Base-by-base conservation (phyloP, 1,140 invertebrate genomes). In the fruit fly (Drosophila melanogaster) region DNA sequence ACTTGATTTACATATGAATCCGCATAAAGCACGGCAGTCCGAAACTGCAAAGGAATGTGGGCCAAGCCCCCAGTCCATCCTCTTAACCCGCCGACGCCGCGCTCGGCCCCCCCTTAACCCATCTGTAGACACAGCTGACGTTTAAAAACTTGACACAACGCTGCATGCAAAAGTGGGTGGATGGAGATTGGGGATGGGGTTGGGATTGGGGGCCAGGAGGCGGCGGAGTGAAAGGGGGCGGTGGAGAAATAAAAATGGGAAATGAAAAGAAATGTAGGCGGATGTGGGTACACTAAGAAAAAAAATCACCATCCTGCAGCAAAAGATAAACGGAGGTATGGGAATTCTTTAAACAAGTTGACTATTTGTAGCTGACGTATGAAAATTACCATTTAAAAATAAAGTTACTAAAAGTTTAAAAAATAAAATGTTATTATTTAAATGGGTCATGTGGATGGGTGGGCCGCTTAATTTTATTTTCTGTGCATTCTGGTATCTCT, bases 1-100 rank as follows among this genome's bases (percentile, higher is more conserved):
- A 66, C 75, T 79, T 84, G 57, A 84, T 84, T 84, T 84, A 79
- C 80, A 84, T 84, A 79, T 64, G 80, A 84, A 84, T 84, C 54
- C 72, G 64, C 79, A 83, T 81, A 83, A 78, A 64, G 70, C 66
- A 76, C 59, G 77, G 37, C 60, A 60, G 69, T 74, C 37, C 47
- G 79, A 81, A 70, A 78, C 64, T 61, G 56, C 74, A 58, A 83
- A 71, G 64, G 79, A 84, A 84, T 72, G 76, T 79, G 57, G 71
- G 81, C 69, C 79, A 79, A 59, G 76, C 51, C 56, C 41, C 62
- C 57, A 44, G 59, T 69, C 70, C 71, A 46, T 37, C 51, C 51
- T 50, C 66, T 71, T 40, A 70, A 41, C 70, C 47, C 37, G 49
- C 40, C 44, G 11, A 11, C 40, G 50, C 59, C 49, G 33, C 46